Evolutionary conservation across 2,797 vertebrate genomes (phyloP).

Genomic region (Pempheris klunzingeri): DNA sequence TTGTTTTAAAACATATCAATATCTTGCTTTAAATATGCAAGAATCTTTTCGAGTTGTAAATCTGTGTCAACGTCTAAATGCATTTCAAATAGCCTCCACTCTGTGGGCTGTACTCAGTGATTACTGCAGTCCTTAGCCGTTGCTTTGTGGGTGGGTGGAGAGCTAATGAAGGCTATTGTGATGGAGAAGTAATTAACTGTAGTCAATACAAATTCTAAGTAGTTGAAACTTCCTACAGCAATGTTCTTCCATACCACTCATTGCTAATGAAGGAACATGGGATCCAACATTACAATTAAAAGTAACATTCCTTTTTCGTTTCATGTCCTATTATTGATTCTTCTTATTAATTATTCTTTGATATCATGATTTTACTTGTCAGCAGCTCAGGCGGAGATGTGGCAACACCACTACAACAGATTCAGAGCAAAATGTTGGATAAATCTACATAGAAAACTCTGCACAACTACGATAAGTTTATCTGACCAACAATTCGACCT

Average conservation of each 20-base stretch:
- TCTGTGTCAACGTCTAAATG: conserved; percentile 41
- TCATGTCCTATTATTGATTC: background rate
- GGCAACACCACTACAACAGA: background rate
- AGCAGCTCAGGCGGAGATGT: conserved; percentile 5
- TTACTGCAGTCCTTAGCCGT: conserved; percentile 43
- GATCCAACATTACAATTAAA: conserved; percentile 5
- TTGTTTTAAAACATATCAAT: conserved; percentile 13
- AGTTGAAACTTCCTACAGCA: conserved; percentile 35
- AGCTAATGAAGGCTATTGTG: conserved; percentile 58
- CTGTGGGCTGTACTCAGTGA: conserved; percentile 48
- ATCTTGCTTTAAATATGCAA: conserved; percentile 11
- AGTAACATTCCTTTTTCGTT: background rate
- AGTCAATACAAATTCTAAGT: conserved; percentile 49
- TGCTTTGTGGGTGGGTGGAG: conserved; percentile 55
- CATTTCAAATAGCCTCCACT: conserved; percentile 25
- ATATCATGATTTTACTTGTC: background rate
- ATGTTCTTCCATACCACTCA: conserved; percentile 20
- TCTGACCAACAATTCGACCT: background rate
- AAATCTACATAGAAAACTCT: too few relatives aligned
- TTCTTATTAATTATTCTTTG: background rate
- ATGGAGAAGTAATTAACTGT: conserved; percentile 66
- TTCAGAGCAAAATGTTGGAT: background rate
- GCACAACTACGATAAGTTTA: background rate
- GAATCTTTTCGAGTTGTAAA: conserved; percentile 10
- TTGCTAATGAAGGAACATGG: conserved; percentile 3